Percentiles rank a stretch among this genome's conserved stretches.
These are phyloP conservation scores for Lepidotrigona ventralis DNA, from an alignment of 1,140 invertebrate genomes.

Conservation along the genomic window DNA sequence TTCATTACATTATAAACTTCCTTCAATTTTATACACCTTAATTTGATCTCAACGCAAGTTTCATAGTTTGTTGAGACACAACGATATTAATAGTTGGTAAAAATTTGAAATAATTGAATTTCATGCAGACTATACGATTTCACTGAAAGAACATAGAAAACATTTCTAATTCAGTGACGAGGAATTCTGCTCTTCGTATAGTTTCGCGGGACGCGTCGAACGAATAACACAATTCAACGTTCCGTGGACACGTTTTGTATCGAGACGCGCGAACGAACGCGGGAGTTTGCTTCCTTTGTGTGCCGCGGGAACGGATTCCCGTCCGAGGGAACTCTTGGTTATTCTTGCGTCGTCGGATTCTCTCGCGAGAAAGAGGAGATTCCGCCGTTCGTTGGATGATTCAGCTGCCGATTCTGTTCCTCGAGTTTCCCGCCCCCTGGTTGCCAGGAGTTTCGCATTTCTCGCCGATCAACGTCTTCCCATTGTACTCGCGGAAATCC, in stretches of 20 bases:
- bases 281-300: background rate
- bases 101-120: too few relatives aligned
- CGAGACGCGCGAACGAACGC: background rate
- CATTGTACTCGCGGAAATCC: too few relatives aligned
- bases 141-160: too few relatives aligned
- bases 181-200: too few relatives aligned
- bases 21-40: too few relatives aligned
- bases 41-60: too few relatives aligned
- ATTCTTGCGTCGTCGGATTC: background rate
- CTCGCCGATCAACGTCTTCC: background rate
- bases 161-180: too few relatives aligned
- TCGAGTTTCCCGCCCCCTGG: background rate
- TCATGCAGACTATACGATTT: too few relatives aligned
- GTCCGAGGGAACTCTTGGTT: background rate
- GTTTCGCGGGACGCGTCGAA: background rate
- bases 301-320: background rate
- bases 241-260: background rate
- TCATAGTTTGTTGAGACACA: too few relatives aligned
- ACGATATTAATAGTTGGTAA: too few relatives aligned
- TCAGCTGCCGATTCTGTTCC: background rate
- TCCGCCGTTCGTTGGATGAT: background rate
- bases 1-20: too few relatives aligned
- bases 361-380: background rate
- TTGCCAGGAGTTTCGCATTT: background rate
- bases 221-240: conserved; percentile 23